A percentile compares a stretch with the other conserved stretches of the same genome.
These are phyloP conservation scores for Lasius fuliginosus DNA, from an alignment of 2,888 invertebrate genomes.

Conservation along the genomic window DNA sequence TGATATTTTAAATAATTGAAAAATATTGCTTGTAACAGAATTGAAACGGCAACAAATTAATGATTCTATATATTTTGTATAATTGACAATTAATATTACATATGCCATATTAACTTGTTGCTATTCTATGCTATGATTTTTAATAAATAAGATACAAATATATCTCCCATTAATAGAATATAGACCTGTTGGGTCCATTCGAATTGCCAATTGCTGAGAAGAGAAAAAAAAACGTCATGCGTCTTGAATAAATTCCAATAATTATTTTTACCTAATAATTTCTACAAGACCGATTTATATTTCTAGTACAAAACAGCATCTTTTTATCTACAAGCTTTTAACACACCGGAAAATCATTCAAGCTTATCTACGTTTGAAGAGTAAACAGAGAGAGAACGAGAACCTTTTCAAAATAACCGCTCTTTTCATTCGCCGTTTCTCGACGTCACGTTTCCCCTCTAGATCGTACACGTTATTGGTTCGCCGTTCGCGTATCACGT, in stretches of 20 bases:
- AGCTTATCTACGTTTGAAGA: not conserved
- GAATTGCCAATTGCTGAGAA: not conserved
- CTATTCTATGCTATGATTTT: not conserved
- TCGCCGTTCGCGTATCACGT: not conserved
- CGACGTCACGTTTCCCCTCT: not conserved
- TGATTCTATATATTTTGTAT: slow-evolving; percentile 1
- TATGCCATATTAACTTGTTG: not conserved
- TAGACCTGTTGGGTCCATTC: not conserved
- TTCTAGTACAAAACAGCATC: not conserved
- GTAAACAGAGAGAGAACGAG: not conserved
- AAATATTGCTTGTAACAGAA: not conserved
- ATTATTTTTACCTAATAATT: not conserved
- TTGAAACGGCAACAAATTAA: not conserved
- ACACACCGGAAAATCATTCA: not conserved
- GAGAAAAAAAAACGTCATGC: not conserved
- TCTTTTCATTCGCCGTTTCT: not conserved
- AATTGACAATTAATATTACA: not conserved
- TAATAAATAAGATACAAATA: not conserved
- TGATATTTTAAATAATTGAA: not conserved
- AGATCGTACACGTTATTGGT: not conserved
- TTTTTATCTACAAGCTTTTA: not conserved
- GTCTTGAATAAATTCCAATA: not conserved
- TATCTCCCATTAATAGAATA: not conserved
- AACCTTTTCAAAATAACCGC: not conserved
- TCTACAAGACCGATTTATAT: not conserved